Evolutionary conservation across 1,140 invertebrate species (phyloP), one percentile per base, ranked within the genome.

Genomic region (Tetragonula clypearis): DNA sequence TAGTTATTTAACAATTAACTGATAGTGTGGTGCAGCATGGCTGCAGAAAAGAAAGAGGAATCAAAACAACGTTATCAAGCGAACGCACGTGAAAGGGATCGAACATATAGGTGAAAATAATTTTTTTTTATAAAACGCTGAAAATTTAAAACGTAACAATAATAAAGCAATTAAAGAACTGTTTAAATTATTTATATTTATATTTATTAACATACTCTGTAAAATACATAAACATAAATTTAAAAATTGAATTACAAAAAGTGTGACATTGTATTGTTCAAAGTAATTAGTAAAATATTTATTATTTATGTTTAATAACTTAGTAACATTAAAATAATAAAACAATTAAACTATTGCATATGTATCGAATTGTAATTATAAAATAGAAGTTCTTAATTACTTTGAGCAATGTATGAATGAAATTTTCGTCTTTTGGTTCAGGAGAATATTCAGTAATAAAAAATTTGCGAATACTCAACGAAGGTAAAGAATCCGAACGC

Each of bases 51-150:
- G 26, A 86, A 82, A 41, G 88, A 91, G 41, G 84, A 92, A 84
- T 85, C 90, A 6, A 96, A 95, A 87, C 97, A 97, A 87, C 93
- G 97, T 79, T 96, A 95, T 92, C 96, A 97, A 90, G 97, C 97
- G 2, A 97, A 97, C 92, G 97, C 97, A 5, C 95, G 97, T 3
- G 97, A 97, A 92, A 95, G 97, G 75, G 96, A 97, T 91, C 95
- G 97, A 84, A 97, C 97, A n/a, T 96, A 97, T 92, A 97, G 97
- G 97, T 97, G 95, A 92, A 84, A 66, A 81, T 41, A 35, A 76
- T n/a, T n/a, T 66, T 35, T 74, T 23, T 65, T 72, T 72, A 11
- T 56, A 14, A 26, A 71, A 19, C 2, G 21, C 26, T 30, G 49
- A 62, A 60, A 62, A 75, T 30, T 60, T 23, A 66, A n/a, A n/a